phyloP scores from a whole-genome alignment of 2,888 invertebrate species.

The Cotesia congregata region DNA sequence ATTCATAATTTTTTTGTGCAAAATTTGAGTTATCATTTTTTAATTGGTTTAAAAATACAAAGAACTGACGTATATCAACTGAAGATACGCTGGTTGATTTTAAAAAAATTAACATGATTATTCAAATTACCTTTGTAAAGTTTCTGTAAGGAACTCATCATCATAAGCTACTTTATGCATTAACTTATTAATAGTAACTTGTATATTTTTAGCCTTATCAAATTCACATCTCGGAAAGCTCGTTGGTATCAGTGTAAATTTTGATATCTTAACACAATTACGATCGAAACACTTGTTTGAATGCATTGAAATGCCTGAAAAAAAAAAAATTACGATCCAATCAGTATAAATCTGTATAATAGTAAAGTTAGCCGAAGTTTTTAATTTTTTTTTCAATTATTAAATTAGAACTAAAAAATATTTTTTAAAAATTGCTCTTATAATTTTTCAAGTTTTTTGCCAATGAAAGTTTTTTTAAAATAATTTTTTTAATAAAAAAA shows the following conservation, averaged over 20 bases:
- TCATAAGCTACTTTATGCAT: constrained; percentile 75
- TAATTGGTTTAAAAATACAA: no score
- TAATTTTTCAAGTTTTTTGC: not conserved
- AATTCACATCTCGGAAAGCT: constrained; percentile 73
- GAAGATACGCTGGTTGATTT: no score
- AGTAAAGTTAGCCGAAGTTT: not conserved
- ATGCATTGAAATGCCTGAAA: constrained; percentile 69
- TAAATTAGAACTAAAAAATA: not conserved
- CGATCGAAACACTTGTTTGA: constrained; percentile 66
- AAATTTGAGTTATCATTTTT: no score
- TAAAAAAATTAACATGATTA: not conserved
- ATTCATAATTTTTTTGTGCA: no score
- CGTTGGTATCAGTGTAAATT: constrained; percentile 73
- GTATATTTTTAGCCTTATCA: constrained; percentile 71
- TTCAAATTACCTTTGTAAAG: constrained; percentile 58
- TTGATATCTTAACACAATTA: constrained; percentile 70
- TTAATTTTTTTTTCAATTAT: not conserved
- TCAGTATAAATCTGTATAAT: not conserved
- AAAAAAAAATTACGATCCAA: not conserved
- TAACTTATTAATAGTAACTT: constrained; percentile 73
- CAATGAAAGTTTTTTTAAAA: not conserved
- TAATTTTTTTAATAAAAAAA: no score
- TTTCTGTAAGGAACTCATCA: constrained; percentile 72
- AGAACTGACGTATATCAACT: no score
- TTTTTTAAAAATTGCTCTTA: not conserved